These are phyloP conservation scores for Potamilus streckersoni DNA, from an alignment of 1,140 invertebrate species.

Conservation along the genomic window DNA sequence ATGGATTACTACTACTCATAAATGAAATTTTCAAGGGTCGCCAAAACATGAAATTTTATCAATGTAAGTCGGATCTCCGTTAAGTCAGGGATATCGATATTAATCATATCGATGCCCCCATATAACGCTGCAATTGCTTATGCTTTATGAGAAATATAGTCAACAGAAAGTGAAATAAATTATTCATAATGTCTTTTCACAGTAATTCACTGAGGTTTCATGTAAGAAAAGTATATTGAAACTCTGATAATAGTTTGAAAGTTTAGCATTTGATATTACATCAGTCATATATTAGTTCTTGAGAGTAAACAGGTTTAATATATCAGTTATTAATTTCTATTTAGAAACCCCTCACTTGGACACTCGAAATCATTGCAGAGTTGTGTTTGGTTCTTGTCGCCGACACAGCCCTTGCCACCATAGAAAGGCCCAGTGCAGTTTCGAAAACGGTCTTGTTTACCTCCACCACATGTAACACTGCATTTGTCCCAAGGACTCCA, in stretches of 20 bases:
- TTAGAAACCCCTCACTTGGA: constrained; percentile 32
- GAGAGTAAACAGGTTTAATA: neutral
- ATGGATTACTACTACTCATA: too few species aligned
- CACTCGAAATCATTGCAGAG: constrained; percentile 41
- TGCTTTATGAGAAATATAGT: too few species aligned
- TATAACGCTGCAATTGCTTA: too few species aligned
- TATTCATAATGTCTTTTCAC: too few species aligned
- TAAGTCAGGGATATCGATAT: too few species aligned
- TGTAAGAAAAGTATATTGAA: neutral
- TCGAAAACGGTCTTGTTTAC: constrained; percentile 32
- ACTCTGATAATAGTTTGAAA: neutral
- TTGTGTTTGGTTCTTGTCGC: constrained; percentile 31
- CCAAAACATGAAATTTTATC: too few species aligned
- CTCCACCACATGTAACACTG: constrained; percentile 43
- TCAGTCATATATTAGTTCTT: neutral
- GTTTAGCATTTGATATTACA: neutral
- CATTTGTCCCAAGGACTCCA: constrained; percentile 50
- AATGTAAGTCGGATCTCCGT: too few species aligned
- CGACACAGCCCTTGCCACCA: constrained; percentile 46
- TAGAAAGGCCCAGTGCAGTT: constrained; percentile 39
- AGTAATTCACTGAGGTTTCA: neutral
- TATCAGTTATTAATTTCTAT: neutral
- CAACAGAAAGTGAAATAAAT: too few species aligned
- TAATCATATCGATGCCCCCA: too few species aligned
- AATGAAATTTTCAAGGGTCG: too few species aligned